phyloP scores from a whole-genome alignment of 2,113 vertebrate species.

The Poeciliopsis retropinna region DNA sequence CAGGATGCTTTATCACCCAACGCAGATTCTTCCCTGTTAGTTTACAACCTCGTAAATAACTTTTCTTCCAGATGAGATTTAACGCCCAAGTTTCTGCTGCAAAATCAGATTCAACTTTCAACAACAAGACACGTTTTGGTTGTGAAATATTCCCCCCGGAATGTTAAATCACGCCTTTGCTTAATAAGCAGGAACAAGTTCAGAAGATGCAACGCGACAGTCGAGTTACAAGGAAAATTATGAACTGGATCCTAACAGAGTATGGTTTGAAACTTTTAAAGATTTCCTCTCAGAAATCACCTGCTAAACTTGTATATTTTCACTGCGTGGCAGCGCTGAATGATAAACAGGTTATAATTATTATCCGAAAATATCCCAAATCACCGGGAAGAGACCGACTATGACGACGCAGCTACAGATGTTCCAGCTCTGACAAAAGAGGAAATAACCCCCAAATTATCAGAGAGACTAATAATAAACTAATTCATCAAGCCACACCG shows the following conservation, averaged over 20 bases:
- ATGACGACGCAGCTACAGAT: constrained; percentile 51
- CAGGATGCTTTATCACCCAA: constrained; percentile 76
- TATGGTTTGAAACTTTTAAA: neutral
- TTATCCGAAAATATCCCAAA: neutral
- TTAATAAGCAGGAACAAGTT: constrained; percentile 49
- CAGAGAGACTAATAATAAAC: constrained; percentile 45
- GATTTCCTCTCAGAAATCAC: neutral
- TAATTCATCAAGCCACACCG: constrained; percentile 19
- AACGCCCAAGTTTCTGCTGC: constrained; percentile 63
- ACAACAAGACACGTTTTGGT: constrained; percentile 38
- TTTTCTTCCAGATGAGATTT: constrained; percentile 73
- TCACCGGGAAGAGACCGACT: neutral
- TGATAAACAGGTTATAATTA: neutral
- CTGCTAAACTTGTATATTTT: neutral
- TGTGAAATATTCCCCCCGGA: constrained; percentile 47
- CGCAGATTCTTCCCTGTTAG: constrained; percentile 50
- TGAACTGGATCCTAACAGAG: too few relatives aligned
- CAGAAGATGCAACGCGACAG: constrained; percentile 6
- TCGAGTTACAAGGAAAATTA: neutral
- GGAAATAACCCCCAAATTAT: constrained; percentile 29
- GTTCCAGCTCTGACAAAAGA: constrained; percentile 26
- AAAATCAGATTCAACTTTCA: constrained; percentile 69
- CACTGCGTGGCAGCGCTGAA: neutral
- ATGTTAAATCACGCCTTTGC: constrained; percentile 52
- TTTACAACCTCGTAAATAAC: constrained; percentile 77